Percentiles rank a stretch among this genome's conserved stretches.
Conservation (phyloP, 2,888 invertebrate genomes). For the Prosapia bicincta region DNA sequence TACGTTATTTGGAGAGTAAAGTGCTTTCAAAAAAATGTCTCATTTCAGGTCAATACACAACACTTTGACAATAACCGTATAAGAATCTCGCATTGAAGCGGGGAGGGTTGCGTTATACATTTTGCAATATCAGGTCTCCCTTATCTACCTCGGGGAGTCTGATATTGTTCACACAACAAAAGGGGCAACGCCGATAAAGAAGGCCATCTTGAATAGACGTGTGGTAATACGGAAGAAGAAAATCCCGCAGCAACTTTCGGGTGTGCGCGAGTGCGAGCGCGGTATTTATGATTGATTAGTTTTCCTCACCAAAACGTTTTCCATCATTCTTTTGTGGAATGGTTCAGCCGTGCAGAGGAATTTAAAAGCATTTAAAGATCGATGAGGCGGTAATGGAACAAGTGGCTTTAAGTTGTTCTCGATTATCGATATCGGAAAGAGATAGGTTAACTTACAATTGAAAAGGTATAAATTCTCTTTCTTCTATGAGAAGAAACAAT, state of each 20-base stretch:
- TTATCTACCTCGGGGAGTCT: not conserved
- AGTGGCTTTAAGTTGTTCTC: not conserved
- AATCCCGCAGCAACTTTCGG: not conserved
- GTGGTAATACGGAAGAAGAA: not conserved
- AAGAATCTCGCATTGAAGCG: not conserved
- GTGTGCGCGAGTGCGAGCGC: not conserved
- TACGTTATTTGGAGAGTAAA: not conserved
- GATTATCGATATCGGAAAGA: not conserved
- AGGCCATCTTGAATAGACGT: not conserved
- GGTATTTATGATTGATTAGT: not conserved
- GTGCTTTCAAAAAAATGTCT: not conserved
- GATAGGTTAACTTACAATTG: not conserved
- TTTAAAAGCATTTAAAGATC: conserved; percentile 2
- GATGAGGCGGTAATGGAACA: not conserved
- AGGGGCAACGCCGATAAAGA: not conserved
- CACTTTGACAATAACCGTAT: not conserved
- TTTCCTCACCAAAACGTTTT: not conserved
- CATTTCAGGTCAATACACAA: not conserved
- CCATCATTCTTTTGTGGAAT: not conserved
- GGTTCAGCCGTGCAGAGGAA: not conserved
- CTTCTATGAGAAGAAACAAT: too few relatives aligned
- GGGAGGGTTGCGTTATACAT: not conserved
- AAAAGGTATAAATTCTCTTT: too few relatives aligned
- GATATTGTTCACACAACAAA: conserved; percentile 2
- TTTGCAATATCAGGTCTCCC: not conserved